Conservation (phyloP, 2,113 vertebrate genomes). For the Chloroceryle aenea region DNA sequence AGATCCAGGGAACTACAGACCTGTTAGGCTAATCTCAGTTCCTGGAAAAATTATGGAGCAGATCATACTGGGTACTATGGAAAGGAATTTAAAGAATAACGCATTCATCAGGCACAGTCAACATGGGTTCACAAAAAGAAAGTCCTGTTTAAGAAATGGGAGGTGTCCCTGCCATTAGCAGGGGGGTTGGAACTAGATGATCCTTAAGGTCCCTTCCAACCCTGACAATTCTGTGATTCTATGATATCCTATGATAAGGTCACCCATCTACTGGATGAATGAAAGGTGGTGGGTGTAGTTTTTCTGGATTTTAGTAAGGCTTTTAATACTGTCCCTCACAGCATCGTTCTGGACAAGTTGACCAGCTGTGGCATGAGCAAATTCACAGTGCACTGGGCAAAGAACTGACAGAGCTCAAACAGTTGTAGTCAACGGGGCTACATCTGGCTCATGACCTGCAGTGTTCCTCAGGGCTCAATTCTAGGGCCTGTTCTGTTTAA, state of each 20-base stretch:
- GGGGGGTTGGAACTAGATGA: too few species aligned
- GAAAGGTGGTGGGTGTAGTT: rapidly evolving
- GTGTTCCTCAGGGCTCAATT: background rate
- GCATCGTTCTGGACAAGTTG: background rate
- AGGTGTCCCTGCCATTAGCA: too few species aligned
- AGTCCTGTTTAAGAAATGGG: background rate
- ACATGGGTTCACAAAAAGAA: background rate
- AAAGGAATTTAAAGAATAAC: background rate
- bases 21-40: background rate
- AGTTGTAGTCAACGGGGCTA: background rate
- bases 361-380: background rate
- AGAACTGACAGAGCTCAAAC: background rate
- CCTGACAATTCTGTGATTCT: too few species aligned
- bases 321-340: background rate
- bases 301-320: background rate
- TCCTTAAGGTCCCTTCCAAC: too few species aligned
- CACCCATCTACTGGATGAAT: background rate
- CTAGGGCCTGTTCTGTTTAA: background rate
- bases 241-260: background rate
- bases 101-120: background rate
- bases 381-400: rapidly evolving
- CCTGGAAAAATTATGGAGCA: background rate
- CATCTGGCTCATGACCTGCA: rapidly evolving
- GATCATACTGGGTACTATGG: background rate
- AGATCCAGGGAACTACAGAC: background rate